Evolutionary conservation across 2,888 invertebrate species (phyloP), one percentile per base, ranked within the genome.

Genomic region (Andricus quercusramuli): DNA sequence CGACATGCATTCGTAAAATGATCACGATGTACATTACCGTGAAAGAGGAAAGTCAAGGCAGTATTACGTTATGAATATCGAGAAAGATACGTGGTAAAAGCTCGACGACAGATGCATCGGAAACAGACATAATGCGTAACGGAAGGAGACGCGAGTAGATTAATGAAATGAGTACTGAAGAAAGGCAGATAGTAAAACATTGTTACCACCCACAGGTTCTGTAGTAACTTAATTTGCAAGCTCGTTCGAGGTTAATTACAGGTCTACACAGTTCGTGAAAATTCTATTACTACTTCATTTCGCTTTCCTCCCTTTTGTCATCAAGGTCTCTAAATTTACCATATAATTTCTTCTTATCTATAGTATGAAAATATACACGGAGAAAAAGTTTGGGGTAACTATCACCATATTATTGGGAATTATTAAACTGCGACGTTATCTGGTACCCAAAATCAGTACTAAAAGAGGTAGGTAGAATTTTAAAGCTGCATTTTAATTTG

Each of bases 231-330:
- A 90, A 90, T 90, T 90, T 90, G 89, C 90, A 90, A 89, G 86
- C 89, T 85, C 85, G 87, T 87, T 86, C 88, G 85, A 88, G 87
- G 90, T 88, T 90, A 89, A 90, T 90, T 90, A 89, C 89, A 86
- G 88, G 87, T 88, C 89, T 89, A 89, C 86, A 86, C 86, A 86
- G 86, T 85, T 85, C 83, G 66, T 65, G 76, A 76, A 78, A 79
- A 77, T 81, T 81, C 70, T 22, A 56, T 22, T 56, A n/a, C 56
- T 29, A 25, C 51, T 20, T 65, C 20, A 32, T 70, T 70, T 51
- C 51, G 29, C 29, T 47, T 3, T 47, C 77, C 44, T 81, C 70
- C 80, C 77, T 83, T 80, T 82, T 82, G 59, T 80, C 82, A 56
- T 56, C 8, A 56, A n/a, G n/a, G n/a, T 11, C 56, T n/a, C 56